These are phyloP conservation scores for Sclerurus mexicanus DNA, from an alignment of 2,113 vertebrate species.

Conservation along the genomic window DNA sequence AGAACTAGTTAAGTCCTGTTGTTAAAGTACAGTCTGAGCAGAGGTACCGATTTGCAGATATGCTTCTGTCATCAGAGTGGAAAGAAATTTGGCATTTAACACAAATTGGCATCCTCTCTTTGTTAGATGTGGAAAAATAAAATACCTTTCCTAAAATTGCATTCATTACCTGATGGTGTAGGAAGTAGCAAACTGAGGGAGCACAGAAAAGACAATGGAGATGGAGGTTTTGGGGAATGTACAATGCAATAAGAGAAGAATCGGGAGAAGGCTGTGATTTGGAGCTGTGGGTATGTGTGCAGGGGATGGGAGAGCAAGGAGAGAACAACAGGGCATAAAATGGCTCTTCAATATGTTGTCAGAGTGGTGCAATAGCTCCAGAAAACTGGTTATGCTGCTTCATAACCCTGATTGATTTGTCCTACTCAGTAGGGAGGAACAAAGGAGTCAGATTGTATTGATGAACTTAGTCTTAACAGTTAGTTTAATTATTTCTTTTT, in stretches of 20 bases:
- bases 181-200: background rate
- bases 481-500: slow-evolving; percentile 29
- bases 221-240: background rate
- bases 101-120: background rate
- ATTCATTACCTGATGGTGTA: background rate
- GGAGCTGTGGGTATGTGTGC: background rate
- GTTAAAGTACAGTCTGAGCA: background rate
- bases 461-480: slow-evolving; percentile 7
- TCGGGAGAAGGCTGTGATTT: background rate
- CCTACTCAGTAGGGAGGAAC: background rate
- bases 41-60: background rate
- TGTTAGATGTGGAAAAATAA: slow-evolving; percentile 5
- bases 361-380: background rate
- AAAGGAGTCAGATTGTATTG: background rate
- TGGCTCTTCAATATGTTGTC: background rate
- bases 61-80: background rate
- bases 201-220: background rate
- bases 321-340: background rate
- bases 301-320: background rate
- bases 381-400: background rate
- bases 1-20: background rate
- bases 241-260: background rate
- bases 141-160: background rate
- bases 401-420: background rate
- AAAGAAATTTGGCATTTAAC: background rate